Evolutionary conservation across 2,797 vertebrate species (phyloP).

Genomic region (Mus caroli): DNA sequence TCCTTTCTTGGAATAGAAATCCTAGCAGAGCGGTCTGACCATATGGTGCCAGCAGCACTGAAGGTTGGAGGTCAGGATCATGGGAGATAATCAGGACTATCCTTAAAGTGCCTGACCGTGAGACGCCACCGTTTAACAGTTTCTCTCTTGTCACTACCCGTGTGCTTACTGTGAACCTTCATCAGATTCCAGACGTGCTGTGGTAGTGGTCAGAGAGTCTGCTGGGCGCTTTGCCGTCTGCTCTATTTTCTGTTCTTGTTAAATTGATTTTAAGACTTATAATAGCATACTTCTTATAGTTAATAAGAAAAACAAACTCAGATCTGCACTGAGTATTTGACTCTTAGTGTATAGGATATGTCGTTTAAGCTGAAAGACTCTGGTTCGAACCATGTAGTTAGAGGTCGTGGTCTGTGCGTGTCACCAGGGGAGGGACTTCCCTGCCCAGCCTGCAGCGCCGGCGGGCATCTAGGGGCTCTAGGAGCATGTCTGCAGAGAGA

Average conservation of each 20-base stretch:
- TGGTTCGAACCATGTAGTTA: not conserved
- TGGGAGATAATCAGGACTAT: not conserved
- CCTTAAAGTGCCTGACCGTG: not conserved
- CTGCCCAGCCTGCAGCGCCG: not conserved
- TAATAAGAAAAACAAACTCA: conserved; percentile 40
- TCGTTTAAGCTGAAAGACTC: not conserved
- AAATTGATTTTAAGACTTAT: conserved; percentile 47
- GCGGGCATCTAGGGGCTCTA: not conserved
- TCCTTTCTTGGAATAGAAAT: conserved; percentile 22
- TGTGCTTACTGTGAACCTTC: not conserved
- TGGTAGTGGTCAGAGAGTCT: not conserved
- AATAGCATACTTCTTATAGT: conserved; percentile 17
- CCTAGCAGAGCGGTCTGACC: conserved; percentile 15
- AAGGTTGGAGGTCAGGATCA: not conserved
- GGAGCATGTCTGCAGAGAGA: not conserved
- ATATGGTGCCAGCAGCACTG: not conserved
- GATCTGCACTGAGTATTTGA: conserved; percentile 10
- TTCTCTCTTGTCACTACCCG: conserved; percentile 1
- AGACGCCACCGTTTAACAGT: not conserved
- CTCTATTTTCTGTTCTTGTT: not conserved
- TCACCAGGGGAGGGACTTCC: not conserved
- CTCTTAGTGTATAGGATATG: not conserved
- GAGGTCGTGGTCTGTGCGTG: not conserved
- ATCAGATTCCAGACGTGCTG: not conserved
- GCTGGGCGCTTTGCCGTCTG: not conserved